Evolutionary conservation across 2,888 invertebrate genomes (phyloP).

Genomic region (Nebria salina): DNA sequence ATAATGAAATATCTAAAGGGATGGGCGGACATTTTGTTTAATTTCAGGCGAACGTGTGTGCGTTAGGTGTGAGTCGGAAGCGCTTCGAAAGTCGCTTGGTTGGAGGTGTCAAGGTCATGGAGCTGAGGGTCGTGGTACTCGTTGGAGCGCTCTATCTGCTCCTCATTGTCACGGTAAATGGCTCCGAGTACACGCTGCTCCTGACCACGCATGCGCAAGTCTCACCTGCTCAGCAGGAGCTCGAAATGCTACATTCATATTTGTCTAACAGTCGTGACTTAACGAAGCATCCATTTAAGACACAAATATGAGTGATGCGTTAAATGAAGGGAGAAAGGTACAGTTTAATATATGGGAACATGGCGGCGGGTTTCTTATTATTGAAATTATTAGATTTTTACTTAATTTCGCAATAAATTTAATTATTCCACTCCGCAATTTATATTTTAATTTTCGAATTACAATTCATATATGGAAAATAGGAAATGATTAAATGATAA

Average conservation of each 20-base stretch:
- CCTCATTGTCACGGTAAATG: constrained; percentile 91
- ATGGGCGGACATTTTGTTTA: too few species aligned
- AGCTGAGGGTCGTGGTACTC: constrained; percentile 76
- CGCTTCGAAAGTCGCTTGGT: constrained; percentile 76
- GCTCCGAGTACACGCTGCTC: constrained; percentile 67
- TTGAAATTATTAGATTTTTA: not conserved
- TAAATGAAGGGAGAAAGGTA: not conserved
- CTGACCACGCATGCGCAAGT: constrained; percentile 49
- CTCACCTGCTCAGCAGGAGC: constrained; percentile 13
- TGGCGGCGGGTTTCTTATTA: not conserved
- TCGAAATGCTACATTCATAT: constrained; percentile 32
- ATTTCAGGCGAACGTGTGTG: constrained; percentile 77
- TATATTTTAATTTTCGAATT: not conserved
- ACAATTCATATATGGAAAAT: not conserved
- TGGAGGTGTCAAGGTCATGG: constrained; percentile 90
- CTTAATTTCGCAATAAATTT: too few species aligned
- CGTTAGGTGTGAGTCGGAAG: constrained; percentile 85
- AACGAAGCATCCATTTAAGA: not conserved
- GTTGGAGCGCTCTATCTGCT: constrained; percentile 86
- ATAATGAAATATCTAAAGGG: not conserved
- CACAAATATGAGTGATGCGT: not conserved
- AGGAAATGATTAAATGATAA: not conserved
- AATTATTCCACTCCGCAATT: too few species aligned
- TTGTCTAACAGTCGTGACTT: constrained; percentile 22
- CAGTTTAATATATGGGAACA: not conserved